Evolutionary conservation across 2,113 vertebrate species (phyloP).

Genomic region (Muntiacus muntjak): DNA sequence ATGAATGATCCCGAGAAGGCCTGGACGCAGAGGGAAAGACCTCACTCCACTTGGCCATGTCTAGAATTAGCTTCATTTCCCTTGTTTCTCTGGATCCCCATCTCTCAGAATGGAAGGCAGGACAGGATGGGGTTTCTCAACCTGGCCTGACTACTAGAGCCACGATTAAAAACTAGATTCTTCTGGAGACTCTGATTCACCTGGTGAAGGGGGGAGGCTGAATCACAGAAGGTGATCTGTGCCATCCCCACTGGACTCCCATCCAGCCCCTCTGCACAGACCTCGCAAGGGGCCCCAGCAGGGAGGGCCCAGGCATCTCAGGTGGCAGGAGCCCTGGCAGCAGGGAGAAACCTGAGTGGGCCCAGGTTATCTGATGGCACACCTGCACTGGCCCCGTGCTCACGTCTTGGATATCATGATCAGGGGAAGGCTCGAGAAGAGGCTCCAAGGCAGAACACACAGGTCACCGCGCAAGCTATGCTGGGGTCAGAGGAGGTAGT

Average conservation of each 20-base stretch:
- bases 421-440: not conserved
- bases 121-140: not conserved
- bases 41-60: not conserved
- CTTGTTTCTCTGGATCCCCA: not conserved
- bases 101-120: not conserved
- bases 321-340: slow-evolving; percentile 29
- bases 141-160: not conserved
- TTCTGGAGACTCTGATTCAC: slow-evolving; percentile 37
- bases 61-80: not conserved
- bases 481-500: not conserved
- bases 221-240: not conserved
- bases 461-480: not conserved
- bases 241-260: not conserved
- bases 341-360: slow-evolving; percentile 56
- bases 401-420: slow-evolving; percentile 61
- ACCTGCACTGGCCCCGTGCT: not conserved
- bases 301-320: slow-evolving; percentile 37
- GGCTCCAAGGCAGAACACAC: not conserved
- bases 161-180: not conserved
- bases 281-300: not conserved
- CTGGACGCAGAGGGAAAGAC: not conserved
- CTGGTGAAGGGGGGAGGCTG: not conserved
- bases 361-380: slow-evolving; percentile 29
- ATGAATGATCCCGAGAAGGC: not conserved
- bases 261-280: not conserved